Base-by-base conservation (phyloP, 2,888 invertebrate genomes). In the Bedellia somnulentella region DNA sequence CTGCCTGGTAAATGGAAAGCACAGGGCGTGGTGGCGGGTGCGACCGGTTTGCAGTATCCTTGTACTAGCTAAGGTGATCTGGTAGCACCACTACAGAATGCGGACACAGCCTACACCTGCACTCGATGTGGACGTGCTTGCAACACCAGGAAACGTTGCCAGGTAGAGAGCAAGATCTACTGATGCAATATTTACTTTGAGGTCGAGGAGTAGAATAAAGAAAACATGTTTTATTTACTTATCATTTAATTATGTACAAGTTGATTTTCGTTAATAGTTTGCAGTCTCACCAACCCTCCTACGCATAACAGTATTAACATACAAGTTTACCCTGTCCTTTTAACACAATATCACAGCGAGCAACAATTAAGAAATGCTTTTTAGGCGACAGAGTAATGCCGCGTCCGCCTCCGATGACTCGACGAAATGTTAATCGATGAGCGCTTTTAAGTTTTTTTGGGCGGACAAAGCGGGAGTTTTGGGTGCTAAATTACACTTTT, bases 291-390 rank as follows among this genome's bases (percentile, higher is more conserved):
- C 47, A 42, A 44, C 51, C 46, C 49, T 44, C 45, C 48, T 47
- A 63, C 53, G 60, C 61, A 47, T 59, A 57, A 49, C 43, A 56
- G 45, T 58, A 57, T 21, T 15, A 26, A 57, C 54, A 57, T 46
- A n/a, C n/a, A 47, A 52, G 45, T 55, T 57, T 54, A 56, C 46
- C n/a, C 52, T 57, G 67, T 70, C 64, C 67, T 66, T 68, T 66
- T 67, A 62, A 71, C 62, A 71, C 68, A 70, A 68, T 71, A 73
- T 71, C 75, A 75, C 75, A 75, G 73, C 71, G 60, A 62, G 64
- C 68, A 66, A 73, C 70, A 68, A 68, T 64, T 59, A 67, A 59
- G 62, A 66, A 64, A 71, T 67, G 61, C 62, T 68, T 57, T 59
- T 49, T 56, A 57, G 52, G 52, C 57, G 47, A 8, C 3, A 11